A percentile compares a stretch with the other conserved stretches of the same genome.
Conservation (phyloP, 2,113 vertebrate genomes). For the Okapia johnstoni region DNA sequence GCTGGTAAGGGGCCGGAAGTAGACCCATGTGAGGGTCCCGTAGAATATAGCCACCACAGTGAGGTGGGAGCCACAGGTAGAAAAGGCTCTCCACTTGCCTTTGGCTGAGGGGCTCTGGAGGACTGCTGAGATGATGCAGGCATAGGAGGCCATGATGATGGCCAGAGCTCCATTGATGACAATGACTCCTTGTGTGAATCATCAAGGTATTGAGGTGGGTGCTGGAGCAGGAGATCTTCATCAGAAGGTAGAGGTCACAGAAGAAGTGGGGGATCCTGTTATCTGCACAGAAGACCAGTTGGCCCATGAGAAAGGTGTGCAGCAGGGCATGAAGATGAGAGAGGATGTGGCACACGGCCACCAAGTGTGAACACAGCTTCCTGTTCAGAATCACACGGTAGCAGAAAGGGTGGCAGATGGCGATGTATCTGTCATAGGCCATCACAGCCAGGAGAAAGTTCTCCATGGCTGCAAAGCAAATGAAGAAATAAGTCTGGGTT, state of each 20-base stretch:
- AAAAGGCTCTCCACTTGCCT: slow-evolving; percentile 40
- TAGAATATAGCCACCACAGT: slow-evolving; percentile 56
- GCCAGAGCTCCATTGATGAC: slow-evolving; percentile 55
- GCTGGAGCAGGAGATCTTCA: slow-evolving; percentile 63
- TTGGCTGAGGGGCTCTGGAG: background rate
- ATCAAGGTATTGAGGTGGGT: slow-evolving; percentile 55
- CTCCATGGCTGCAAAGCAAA: slow-evolving; percentile 66
- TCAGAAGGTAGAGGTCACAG: slow-evolving; percentile 67
- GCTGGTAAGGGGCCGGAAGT: slow-evolving; percentile 20
- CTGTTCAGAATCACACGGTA: slow-evolving; percentile 43
- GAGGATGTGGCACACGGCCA: slow-evolving; percentile 37
- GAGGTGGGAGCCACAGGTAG: background rate
- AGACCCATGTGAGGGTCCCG: slow-evolving; percentile 11
- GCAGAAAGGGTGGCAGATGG: slow-evolving; percentile 60
- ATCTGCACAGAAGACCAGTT: slow-evolving; percentile 56
- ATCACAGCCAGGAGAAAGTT: slow-evolving; percentile 65
- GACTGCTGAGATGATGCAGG: slow-evolving; percentile 33
- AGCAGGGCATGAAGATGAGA: slow-evolving; percentile 64
- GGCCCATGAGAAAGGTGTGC: slow-evolving; percentile 43
- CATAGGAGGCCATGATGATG: slow-evolving; percentile 52
- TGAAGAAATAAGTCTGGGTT: slow-evolving; percentile 67
- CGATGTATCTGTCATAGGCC: slow-evolving; percentile 64
- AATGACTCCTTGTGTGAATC: slow-evolving; percentile 66
- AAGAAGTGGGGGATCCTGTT: slow-evolving; percentile 69
- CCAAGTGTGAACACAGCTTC: slow-evolving; percentile 33